Evolutionary conservation across 2,888 invertebrate species (phyloP).

Genomic region (Cataglyphis rosenhaueri): DNA sequence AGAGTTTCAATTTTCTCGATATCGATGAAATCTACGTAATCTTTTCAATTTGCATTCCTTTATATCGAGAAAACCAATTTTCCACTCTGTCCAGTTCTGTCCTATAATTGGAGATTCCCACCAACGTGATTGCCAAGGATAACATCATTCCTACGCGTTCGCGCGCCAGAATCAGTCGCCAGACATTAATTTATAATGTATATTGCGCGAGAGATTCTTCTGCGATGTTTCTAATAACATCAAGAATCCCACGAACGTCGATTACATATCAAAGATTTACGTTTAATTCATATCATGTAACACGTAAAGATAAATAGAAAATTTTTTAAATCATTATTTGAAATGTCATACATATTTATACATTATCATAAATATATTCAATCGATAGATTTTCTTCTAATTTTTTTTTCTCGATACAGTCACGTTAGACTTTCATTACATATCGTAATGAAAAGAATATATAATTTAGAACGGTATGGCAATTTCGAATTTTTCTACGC

Average conservation of each 20-base stretch:
- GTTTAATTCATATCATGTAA: background rate
- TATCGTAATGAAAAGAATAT: background rate
- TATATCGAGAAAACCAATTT: slow-evolving; percentile 68
- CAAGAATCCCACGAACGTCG: background rate
- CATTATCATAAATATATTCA: background rate
- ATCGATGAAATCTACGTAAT: slow-evolving; percentile 59
- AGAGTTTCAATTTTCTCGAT: slow-evolving; percentile 54
- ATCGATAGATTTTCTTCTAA: background rate
- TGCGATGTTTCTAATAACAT: slow-evolving; percentile 1
- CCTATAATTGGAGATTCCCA: slow-evolving; percentile 62
- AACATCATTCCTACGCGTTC: slow-evolving; percentile 59
- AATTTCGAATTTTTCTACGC: background rate
- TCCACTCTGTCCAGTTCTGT: slow-evolving; percentile 32
- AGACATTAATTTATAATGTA: slow-evolving; percentile 58
- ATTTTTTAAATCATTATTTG: slow-evolving; percentile 7
- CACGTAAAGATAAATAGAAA: background rate
- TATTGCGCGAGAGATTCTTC: slow-evolving; percentile 42
- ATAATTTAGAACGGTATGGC: background rate
- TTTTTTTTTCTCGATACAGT: background rate
- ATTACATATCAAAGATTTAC: slow-evolving; percentile 21
- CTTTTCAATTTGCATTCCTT: slow-evolving; percentile 63
- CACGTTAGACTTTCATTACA: no score
- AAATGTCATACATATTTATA: slow-evolving; percentile 8
- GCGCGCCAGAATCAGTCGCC: slow-evolving; percentile 42
- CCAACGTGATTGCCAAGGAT: slow-evolving; percentile 58